Evolutionary conservation across 2,888 invertebrate genomes (phyloP).

Genomic region (Agrilus cyanescens): DNA sequence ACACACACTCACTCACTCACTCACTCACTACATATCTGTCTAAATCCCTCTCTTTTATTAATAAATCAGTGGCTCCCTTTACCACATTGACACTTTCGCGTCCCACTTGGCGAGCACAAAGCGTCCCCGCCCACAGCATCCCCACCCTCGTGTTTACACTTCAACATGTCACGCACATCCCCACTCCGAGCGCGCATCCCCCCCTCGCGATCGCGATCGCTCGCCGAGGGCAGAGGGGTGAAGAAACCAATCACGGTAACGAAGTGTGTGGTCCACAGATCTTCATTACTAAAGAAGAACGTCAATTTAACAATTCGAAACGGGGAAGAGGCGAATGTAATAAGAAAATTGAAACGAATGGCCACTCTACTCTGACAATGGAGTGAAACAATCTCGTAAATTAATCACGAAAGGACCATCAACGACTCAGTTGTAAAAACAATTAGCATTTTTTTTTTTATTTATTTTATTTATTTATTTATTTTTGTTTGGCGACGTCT

Average conservation of each 20-base stretch:
- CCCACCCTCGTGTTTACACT: slow-evolving; percentile 9
- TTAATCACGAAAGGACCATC: slow-evolving; percentile 1
- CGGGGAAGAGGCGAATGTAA: slow-evolving; percentile 19
- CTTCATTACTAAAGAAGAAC: slow-evolving; percentile 35
- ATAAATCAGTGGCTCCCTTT: slow-evolving; percentile 19
- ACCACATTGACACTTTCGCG: slow-evolving; percentile 18
- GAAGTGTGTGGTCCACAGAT: slow-evolving; percentile 38
- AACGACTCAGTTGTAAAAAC: too few species aligned
- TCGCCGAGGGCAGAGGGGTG: slow-evolving; percentile 22
- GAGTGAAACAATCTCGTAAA: slow-evolving; percentile 5
- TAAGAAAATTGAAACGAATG: slow-evolving; percentile 7
- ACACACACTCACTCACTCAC: too few species aligned
- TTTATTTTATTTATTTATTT: slow-evolving; percentile 12
- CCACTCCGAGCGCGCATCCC: slow-evolving; percentile 9
- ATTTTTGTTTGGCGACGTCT: slow-evolving; percentile 11
- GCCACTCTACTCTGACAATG: slow-evolving; percentile 2
- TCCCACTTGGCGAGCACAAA: slow-evolving; percentile 8
- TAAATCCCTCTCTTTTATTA: slow-evolving; percentile 11
- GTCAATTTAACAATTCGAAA: slow-evolving; percentile 36
- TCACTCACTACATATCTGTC: slow-evolving; percentile 11
- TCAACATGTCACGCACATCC: slow-evolving; percentile 12
- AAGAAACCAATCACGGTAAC: slow-evolving; percentile 33
- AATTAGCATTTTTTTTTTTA: too few species aligned
- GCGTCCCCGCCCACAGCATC: slow-evolving; percentile 8
- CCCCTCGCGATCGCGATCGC: slow-evolving; percentile 5